A percentile compares a stretch with the other conserved stretches of the same genome.
These are phyloP conservation scores for Neodiprion fabricii DNA, from an alignment of 1,140 invertebrate species.

Conservation along the genomic window DNA sequence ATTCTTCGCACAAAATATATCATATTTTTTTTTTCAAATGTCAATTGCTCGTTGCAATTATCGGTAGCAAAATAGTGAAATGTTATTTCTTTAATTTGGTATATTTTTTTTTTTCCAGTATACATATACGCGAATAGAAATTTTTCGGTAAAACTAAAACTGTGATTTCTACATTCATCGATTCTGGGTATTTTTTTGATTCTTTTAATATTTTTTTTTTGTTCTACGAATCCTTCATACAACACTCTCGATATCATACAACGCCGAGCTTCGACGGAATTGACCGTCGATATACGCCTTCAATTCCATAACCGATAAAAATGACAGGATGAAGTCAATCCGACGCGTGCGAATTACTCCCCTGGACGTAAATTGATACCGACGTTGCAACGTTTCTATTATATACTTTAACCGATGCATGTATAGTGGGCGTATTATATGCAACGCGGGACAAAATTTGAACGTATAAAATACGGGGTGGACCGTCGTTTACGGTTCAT, in stretches of 20 bases:
- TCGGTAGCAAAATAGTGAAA: too few relatives aligned
- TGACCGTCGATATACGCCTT: background rate
- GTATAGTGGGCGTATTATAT: too few relatives aligned
- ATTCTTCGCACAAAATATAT: too few relatives aligned
- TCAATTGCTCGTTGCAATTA: too few relatives aligned
- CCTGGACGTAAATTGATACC: background rate
- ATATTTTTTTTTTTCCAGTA: too few relatives aligned
- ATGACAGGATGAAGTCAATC: background rate
- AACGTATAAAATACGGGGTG: too few relatives aligned
- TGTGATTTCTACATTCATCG: background rate
- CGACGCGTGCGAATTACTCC: background rate
- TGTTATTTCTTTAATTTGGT: too few relatives aligned
- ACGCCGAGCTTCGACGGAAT: background rate
- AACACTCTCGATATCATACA: background rate
- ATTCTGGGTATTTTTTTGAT: background rate
- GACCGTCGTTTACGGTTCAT: too few relatives aligned
- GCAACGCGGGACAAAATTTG: too few relatives aligned
- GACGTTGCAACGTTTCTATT: background rate
- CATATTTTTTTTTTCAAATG: too few relatives aligned
- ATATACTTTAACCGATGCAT: too few relatives aligned
- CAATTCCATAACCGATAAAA: background rate
- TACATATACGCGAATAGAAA: background rate
- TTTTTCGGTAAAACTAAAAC: background rate
- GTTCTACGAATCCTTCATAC: background rate
- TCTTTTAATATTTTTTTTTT: background rate